Evolutionary conservation across 2,888 invertebrate genomes (phyloP), one percentile per base, ranked within the genome.

Genomic region (Argyra leucocephala): DNA sequence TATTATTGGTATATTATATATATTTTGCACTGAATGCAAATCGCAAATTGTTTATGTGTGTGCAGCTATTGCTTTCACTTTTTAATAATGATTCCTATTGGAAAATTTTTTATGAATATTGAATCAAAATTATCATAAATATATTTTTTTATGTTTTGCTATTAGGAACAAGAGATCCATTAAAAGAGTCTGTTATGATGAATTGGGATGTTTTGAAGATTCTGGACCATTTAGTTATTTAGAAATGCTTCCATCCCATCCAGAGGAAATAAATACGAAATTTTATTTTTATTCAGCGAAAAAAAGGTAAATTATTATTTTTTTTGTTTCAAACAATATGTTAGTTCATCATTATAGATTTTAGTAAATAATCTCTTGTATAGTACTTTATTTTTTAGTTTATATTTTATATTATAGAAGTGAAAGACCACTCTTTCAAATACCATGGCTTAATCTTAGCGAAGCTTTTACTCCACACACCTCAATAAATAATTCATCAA

Each of bases 191-290:
- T 96, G 96, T 76, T 96, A 95, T 76, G 88, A 87, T 22, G 91
- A 91, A 68, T 84, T 96, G 64, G 96, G 96, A 10, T 96, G 96
- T 75, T 96, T 95, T 81, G 90, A 92, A 74, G 92, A 93, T 74
- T 87, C 91, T 4, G 95, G 94, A 0, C 91, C 93, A 0, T 93
- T 92, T 76, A 90, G 91, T 64, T 94, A 94, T 76, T 81, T 95
- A 78, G 94, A 94, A 81, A 92, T 92, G 82, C 80, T 94, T 66
- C 95, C 95, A 3, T 88, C 89, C 64, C 82, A 89, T 22, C 93
- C 93, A 0, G 89, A 91, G 76, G 92, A 93, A 74, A 90, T 96
- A 69, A 88, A 88, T 71, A 94, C 94, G 0, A 88, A 88, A 79
- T 93, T 90, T 79, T 83, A 88, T 63, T 82, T 93, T 68, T 91